Percentiles rank a stretch among this genome's conserved stretches.
Evolutionary conservation across 2,888 invertebrate species (phyloP).

Genomic region (Eulithis prunata): DNA sequence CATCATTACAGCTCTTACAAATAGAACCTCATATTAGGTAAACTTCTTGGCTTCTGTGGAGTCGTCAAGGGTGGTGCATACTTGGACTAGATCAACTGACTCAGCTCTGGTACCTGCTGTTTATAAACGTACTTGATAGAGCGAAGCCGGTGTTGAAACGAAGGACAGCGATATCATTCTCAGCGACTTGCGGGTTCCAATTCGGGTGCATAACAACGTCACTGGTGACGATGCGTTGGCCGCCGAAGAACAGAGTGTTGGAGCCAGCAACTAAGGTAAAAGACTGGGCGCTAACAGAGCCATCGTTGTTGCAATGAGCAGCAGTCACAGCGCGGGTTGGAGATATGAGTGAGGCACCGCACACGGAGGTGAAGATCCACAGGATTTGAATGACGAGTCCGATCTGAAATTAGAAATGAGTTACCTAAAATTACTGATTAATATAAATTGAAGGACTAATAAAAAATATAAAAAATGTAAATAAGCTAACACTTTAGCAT

Average conservation of each 20-base stretch:
- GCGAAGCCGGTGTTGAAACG: constrained; percentile 28
- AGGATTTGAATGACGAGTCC: constrained; percentile 59
- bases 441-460: too few relatives aligned
- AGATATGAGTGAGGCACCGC: constrained; percentile 58
- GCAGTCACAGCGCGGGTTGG: constrained; percentile 53
- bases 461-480: too few relatives aligned
- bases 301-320: constrained; percentile 60
- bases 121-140: neutral
- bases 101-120: neutral
- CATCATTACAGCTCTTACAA: too few relatives aligned
- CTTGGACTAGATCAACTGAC: too few relatives aligned
- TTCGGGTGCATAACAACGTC: constrained; percentile 50
- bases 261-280: constrained; percentile 62
- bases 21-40: too few relatives aligned
- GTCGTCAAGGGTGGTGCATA: too few relatives aligned
- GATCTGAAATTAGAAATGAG: constrained; percentile 43
- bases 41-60: too few relatives aligned
- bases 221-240: constrained; percentile 47
- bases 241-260: constrained; percentile 57
- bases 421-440: too few relatives aligned
- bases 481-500: too few relatives aligned
- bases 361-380: constrained; percentile 54
- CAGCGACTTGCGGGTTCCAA: constrained; percentile 50
- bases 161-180: constrained; percentile 58
- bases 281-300: constrained; percentile 46